A percentile compares a stretch with the other conserved stretches of the same genome.
Evolutionary conservation across 1,140 invertebrate species (phyloP).

Genomic region (Anoplophora glabripennis): DNA sequence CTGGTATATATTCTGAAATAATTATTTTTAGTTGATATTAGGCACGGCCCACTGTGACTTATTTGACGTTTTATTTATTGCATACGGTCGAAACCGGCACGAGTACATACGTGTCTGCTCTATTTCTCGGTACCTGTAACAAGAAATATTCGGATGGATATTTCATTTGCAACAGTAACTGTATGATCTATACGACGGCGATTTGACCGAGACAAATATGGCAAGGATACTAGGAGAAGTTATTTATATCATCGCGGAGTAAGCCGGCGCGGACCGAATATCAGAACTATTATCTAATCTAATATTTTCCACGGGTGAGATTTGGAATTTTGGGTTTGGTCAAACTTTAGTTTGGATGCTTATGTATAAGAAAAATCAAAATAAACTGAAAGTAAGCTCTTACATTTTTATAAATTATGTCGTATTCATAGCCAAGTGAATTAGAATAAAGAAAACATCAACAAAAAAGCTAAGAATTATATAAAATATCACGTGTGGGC

Average conservation of each 20-base stretch:
- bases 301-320: not conserved
- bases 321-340: not conserved
- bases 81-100: no score
- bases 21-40: slow-evolving; percentile 7
- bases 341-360: not conserved
- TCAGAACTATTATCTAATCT: slow-evolving; percentile 14
- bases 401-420: not conserved
- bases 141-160: no score
- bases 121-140: no score
- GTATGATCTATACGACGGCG: not conserved
- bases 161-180: no score
- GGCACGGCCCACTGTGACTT: not conserved
- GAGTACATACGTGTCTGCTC: no score
- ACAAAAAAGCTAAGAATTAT: no score
- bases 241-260: slow-evolving; percentile 40
- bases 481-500: no score
- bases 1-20: not conserved
- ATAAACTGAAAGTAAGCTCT: not conserved
- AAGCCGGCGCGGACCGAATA: slow-evolving; percentile 23
- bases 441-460: no score
- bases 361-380: not conserved
- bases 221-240: slow-evolving; percentile 27
- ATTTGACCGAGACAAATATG: slow-evolving; percentile 45
- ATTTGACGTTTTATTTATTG: no score
- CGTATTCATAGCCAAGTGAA: no score